These are phyloP conservation scores for Meghimatium bilineatum DNA, from an alignment of 2,888 invertebrate species.

Conservation along the genomic window DNA sequence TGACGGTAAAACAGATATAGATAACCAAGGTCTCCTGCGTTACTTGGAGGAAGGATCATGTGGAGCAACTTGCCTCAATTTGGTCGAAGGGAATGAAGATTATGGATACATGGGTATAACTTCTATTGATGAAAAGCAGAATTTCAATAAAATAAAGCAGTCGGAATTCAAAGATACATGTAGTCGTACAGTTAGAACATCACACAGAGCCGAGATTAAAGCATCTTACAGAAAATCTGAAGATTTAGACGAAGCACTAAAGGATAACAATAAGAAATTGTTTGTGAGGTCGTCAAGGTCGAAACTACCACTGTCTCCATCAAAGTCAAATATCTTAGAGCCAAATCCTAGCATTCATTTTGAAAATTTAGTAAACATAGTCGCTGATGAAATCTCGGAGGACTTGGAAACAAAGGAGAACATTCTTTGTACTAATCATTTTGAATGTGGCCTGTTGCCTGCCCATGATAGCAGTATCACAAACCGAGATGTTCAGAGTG, in stretches of 20 bases:
- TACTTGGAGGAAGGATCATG: slow-evolving; percentile 54
- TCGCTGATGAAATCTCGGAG: neutral
- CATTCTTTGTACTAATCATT: neutral
- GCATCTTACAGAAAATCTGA: neutral
- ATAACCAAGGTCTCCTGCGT: neutral
- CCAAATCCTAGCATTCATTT: too few species aligned
- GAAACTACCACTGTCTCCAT: neutral
- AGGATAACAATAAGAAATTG: neutral
- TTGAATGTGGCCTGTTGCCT: neutral
- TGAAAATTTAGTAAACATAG: neutral
- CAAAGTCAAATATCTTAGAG: neutral
- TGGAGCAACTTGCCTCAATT: slow-evolving; percentile 7
- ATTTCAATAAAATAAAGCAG: neutral
- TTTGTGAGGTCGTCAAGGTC: neutral
- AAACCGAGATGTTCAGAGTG: neutral
- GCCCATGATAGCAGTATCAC: neutral
- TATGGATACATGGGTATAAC: neutral
- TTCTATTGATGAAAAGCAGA: neutral
- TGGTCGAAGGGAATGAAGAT: neutral
- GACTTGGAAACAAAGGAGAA: neutral
- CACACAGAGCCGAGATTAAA: neutral
- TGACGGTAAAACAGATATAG: neutral
- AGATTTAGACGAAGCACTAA: neutral
- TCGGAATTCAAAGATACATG: neutral
- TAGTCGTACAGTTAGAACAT: neutral